Percentiles rank a stretch among this genome's conserved stretches.
These are phyloP conservation scores for Ditylenchus weischeri DNA, from an alignment of 2,888 invertebrate genomes.

Conservation along the genomic window DNA sequence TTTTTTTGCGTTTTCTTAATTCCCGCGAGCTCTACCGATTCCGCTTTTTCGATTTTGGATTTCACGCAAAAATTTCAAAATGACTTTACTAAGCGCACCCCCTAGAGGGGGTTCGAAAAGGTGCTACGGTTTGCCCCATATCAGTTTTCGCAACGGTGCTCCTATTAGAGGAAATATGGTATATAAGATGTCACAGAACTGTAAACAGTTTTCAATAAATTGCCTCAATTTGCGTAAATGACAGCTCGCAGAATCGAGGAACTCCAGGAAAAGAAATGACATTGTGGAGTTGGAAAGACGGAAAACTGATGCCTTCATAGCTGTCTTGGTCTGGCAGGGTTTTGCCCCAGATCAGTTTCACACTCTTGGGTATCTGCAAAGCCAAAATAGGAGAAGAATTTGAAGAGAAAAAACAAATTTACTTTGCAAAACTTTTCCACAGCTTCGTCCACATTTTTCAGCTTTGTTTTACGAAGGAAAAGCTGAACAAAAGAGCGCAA, in stretches of 20 bases:
- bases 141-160: too few relatives aligned
- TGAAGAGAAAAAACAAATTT: background rate
- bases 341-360: slow-evolving; percentile 62
- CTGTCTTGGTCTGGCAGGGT: slow-evolving; percentile 5
- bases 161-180: too few relatives aligned
- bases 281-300: slow-evolving; percentile 65
- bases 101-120: too few relatives aligned
- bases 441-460: slow-evolving; percentile 57
- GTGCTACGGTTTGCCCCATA: too few relatives aligned
- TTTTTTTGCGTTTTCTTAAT: too few relatives aligned
- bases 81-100: too few relatives aligned
- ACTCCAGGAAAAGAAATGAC: slow-evolving; percentile 73
- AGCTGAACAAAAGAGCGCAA: slow-evolving; percentile 59
- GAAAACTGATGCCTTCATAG: slow-evolving; percentile 53
- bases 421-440: slow-evolving; percentile 43
- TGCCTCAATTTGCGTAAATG: slow-evolving; percentile 61
- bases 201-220: background rate
- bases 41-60: too few relatives aligned
- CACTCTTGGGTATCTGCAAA: slow-evolving; percentile 61
- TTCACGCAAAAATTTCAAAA: too few relatives aligned
- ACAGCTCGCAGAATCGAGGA: slow-evolving; percentile 64
- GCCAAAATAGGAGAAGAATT: slow-evolving; percentile 48
- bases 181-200: too few relatives aligned
- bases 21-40: too few relatives aligned
- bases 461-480: slow-evolving; percentile 59